Base-by-base conservation (phyloP, 2,888 invertebrate species). In the Aphrophora alni region DNA sequence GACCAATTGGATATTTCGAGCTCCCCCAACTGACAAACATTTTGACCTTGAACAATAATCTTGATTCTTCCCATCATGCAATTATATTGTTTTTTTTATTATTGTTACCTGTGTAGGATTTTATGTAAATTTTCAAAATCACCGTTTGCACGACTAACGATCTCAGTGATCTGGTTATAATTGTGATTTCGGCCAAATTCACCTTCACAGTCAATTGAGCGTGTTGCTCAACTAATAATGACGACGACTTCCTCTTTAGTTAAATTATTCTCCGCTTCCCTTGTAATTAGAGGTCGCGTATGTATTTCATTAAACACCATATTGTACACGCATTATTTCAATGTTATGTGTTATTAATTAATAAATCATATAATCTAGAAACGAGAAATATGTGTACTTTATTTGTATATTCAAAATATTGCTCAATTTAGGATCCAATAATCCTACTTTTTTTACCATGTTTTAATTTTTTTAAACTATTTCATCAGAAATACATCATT, bases 141-240 rank as follows among this genome's bases (percentile, higher is more conserved):
- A 17, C 44, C 44, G 44, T 44, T 14, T 10, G 14, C 44, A 17
- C 44, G 44, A 44, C 14, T 44, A 12, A 44, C 44, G 17, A 44
- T 44, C 44, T 21, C 33, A 5, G 33, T 59, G 59, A 44, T 44
- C 44, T 17, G 59, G 21, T 59, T 59, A 59, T 21, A n/a, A 59
- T 59, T 59, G 21, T 10, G 14, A 59, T 21, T 59, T 59, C 59
- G 59, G 10, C n/a, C 21, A 59, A 59, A 59, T 59, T 59, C 59
- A 59, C 59, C 59, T 59, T 59, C 59, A 59, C 59, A 59, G 59
- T 59, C 59, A 59, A 59, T 59, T 59, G 59, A 59, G 21, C 59
- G 59, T 21, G 59, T 21, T 21, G 59, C 59, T 59, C 44, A 44
- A 44, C 44, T 44, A 7, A 44, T n/a, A 44, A 44, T 14, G 14